Percentiles rank a stretch among this genome's conserved stretches.
phyloP scores from a whole-genome alignment of 2,888 invertebrate genomes.

The Chalcis sispes region DNA sequence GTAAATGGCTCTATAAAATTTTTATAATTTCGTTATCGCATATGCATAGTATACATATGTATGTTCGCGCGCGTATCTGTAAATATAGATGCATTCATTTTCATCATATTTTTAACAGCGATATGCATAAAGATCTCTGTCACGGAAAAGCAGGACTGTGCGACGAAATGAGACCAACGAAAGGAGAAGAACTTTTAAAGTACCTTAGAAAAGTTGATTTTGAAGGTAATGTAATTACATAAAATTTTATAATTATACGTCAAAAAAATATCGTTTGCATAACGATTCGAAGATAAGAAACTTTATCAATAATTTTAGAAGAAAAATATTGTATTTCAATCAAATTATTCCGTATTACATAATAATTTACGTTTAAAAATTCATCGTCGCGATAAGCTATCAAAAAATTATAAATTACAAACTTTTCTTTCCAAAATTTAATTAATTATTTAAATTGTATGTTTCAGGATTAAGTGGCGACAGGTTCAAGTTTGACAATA shows the following conservation, averaged over 20 bases:
- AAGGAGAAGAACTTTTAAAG: conserved; percentile 89
- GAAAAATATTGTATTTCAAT: neutral
- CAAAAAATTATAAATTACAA: neutral
- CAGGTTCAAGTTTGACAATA: conserved; percentile 91
- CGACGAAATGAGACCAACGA: conserved; percentile 92
- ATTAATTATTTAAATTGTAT: neutral
- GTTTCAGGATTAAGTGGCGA: conserved; percentile 89
- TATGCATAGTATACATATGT: neutral
- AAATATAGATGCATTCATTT: neutral
- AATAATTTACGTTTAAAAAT: neutral
- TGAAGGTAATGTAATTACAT: conserved; percentile 81
- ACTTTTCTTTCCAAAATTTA: neutral
- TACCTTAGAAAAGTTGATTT: conserved; percentile 92
- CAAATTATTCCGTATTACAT: neutral
- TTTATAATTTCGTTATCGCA: neutral
- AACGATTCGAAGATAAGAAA: neutral
- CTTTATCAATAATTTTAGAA: neutral
- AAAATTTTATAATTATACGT: neutral
- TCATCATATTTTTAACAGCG: conserved; percentile 77
- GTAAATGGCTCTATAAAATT: conserved; percentile 75
- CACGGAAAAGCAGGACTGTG: conserved; percentile 87
- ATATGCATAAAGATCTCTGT: conserved; percentile 92
- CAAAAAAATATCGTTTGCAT: neutral
- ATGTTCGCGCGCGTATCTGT: neutral
- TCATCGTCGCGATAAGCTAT: neutral